phyloP scores from a whole-genome alignment of 2,888 invertebrate genomes.

The Conus canariensis region DNA sequence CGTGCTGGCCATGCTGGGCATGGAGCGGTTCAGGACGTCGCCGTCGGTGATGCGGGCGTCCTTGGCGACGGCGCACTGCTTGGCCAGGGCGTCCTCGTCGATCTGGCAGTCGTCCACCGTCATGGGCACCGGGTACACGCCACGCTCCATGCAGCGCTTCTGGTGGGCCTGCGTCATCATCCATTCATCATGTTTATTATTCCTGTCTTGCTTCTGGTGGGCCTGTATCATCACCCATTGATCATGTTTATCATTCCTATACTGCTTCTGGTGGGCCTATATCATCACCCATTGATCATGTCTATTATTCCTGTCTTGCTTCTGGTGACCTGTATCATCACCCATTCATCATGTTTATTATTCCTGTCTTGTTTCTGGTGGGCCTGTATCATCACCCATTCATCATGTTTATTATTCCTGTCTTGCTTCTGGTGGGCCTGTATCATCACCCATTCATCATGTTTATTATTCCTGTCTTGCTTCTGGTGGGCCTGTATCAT shows the following conservation, averaged over 20 bases:
- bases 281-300: too few species aligned
- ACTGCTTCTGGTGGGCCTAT: slow-evolving; percentile 87
- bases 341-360: too few species aligned
- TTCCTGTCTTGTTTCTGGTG: slow-evolving; percentile 86
- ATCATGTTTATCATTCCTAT: too few species aligned
- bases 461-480: slow-evolving; percentile 73
- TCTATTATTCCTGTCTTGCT: too few species aligned
- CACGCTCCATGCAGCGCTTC: slow-evolving; percentile 92
- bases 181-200: too few species aligned
- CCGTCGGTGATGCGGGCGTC: slow-evolving; percentile 61
- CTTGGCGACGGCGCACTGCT: slow-evolving; percentile 79
- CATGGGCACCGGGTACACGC: slow-evolving; percentile 87
- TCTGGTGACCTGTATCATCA: too few species aligned
- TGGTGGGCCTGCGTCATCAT: slow-evolving; percentile 82
- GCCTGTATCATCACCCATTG: too few species aligned
- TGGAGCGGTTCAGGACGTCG: slow-evolving; percentile 40
- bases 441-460: too few species aligned
- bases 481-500: slow-evolving; percentile 85
- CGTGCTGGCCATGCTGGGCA: slow-evolving; percentile 47
- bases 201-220: too few species aligned
- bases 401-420: too few species aligned
- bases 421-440: too few species aligned
- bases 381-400: slow-evolving; percentile 27
- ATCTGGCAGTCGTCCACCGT: slow-evolving; percentile 84
- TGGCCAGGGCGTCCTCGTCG: slow-evolving; percentile 81